phyloP scores from a whole-genome alignment of 1,140 invertebrate genomes.

The Sesamia nonagrioides region DNA sequence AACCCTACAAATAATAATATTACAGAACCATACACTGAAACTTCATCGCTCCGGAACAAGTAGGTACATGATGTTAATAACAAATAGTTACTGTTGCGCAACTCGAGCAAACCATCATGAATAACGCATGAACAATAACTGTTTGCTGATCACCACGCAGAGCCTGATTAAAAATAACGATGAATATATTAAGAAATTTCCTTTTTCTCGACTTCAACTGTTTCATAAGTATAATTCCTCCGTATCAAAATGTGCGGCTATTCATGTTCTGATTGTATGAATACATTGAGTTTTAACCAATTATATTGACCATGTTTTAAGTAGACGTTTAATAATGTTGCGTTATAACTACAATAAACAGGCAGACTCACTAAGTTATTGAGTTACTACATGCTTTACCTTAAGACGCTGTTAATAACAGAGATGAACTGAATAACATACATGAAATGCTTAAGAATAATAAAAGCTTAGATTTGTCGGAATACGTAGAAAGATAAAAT shows the following conservation, averaged over 20 bases:
- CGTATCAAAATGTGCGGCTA: not conserved
- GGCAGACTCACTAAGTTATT: not conserved
- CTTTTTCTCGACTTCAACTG: constrained; percentile 20
- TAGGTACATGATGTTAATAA: constrained; percentile 24
- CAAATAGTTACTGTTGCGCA: constrained; percentile 43
- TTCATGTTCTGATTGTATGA: constrained; percentile 12
- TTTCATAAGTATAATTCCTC: constrained; percentile 32
- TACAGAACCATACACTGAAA: not conserved
- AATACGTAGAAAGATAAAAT: not conserved
- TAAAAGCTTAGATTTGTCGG: not conserved
- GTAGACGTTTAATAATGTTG: too few species aligned
- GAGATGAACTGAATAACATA: not conserved
- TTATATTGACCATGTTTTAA: not conserved
- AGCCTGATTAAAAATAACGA: constrained; percentile 39
- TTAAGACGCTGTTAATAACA: not conserved
- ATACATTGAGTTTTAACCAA: not conserved
- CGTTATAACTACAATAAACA: not conserved
- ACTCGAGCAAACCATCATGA: constrained; percentile 30
- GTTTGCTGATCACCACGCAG: constrained; percentile 39
- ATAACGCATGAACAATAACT: constrained; percentile 42
- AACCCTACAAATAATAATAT: too few species aligned
- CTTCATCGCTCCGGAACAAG: not conserved
- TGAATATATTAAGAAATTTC: constrained; percentile 21
- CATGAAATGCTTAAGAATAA: too few species aligned
- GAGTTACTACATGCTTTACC: not conserved